These are phyloP conservation scores for Axinella damicornis DNA, from an alignment of 37 sponge, comb jelly and placozoan species.

Conservation along the genomic window DNA sequence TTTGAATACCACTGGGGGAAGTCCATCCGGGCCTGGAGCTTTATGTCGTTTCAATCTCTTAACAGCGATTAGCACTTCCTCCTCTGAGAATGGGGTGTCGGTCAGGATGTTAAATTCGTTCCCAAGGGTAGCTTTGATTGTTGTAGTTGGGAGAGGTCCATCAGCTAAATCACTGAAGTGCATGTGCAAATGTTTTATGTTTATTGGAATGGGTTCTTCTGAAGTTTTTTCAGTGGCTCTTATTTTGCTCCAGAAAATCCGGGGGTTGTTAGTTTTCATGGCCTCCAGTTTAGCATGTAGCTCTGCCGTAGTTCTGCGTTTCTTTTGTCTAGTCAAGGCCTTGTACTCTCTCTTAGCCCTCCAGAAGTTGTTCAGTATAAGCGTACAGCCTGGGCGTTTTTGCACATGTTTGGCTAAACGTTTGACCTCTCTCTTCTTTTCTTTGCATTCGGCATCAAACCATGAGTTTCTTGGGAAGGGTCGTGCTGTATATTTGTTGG, in stretches of 20 bases:
- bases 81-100: not conserved
- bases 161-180: too few species aligned
- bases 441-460: not conserved
- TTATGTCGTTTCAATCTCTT: not conserved
- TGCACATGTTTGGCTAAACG: not conserved
- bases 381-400: not conserved
- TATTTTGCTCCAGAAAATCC: not conserved
- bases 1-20: not conserved
- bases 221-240: not conserved
- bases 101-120: not conserved
- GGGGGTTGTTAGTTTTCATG: not conserved
- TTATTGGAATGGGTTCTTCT: not conserved
- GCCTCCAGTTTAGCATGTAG: not conserved
- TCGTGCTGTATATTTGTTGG: too few species aligned
- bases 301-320: not conserved
- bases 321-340: not conserved
- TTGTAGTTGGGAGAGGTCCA: too few species aligned
- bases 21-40: constrained; percentile 4
- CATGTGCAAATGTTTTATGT: not conserved
- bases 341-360: not conserved
- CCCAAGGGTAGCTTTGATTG: not conserved
- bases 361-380: not conserved
- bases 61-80: not conserved
- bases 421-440: not conserved
- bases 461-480: not conserved